A percentile compares a stretch with the other conserved stretches of the same genome.
Conservation (phyloP, 2,797 vertebrate species). For the Euphonia xanthogaster region DNA sequence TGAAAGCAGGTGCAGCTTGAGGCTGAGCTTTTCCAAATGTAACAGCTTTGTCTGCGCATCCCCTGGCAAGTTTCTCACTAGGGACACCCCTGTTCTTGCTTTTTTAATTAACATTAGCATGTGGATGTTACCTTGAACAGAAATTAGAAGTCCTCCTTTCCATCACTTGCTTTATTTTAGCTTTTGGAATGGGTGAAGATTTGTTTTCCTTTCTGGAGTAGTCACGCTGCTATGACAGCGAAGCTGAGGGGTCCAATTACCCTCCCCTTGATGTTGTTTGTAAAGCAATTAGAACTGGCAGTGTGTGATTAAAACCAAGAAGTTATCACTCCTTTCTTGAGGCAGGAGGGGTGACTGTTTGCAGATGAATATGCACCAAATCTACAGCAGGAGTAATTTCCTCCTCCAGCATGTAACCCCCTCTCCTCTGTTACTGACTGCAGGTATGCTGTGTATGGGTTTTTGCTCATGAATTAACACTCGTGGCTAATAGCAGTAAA, state of each 20-base stretch:
- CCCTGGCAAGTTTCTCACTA: not conserved
- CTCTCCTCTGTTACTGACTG: not conserved
- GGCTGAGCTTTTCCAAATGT: not conserved
- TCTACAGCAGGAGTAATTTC: not conserved
- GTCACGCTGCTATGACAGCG: not conserved
- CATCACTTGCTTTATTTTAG: not conserved
- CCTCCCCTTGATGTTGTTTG: not conserved
- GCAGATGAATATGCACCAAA: not conserved
- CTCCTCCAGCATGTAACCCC: not conserved
- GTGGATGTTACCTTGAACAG: not conserved
- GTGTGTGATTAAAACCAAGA: conserved; percentile 34
- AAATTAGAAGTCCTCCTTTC: not conserved
- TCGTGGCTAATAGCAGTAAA: conserved; percentile 60
- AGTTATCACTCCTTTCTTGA: conserved; percentile 10
- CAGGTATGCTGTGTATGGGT: not conserved
- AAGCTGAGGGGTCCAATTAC: conserved; percentile 11
- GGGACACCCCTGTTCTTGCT: not conserved
- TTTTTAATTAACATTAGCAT: not conserved
- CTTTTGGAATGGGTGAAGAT: not conserved
- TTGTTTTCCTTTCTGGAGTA: not conserved
- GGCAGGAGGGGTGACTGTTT: not conserved
- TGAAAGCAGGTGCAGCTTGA: not conserved
- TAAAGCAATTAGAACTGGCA: conserved; percentile 40
- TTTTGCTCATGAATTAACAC: conserved; percentile 44
- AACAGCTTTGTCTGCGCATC: not conserved